Evolutionary conservation across 2,797 vertebrate species (phyloP).

Genomic region (Sarcoramphus papa): DNA sequence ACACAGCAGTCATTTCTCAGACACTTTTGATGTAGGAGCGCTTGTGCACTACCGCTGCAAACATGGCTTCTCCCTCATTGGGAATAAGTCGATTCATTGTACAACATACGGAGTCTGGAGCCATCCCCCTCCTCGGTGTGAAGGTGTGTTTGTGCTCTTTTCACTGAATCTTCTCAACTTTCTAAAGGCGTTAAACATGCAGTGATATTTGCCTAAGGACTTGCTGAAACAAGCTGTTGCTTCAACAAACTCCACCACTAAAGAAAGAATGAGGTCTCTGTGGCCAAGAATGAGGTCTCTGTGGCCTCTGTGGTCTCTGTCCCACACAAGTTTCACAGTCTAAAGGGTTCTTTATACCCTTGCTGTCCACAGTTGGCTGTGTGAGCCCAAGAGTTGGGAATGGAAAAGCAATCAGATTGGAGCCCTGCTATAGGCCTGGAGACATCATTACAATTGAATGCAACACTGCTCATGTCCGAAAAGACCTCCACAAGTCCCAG

Average conservation of each 20-base stretch:
- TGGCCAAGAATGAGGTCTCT: background rate
- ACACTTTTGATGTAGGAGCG: background rate
- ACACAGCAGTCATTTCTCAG: background rate
- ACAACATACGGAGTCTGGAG: background rate
- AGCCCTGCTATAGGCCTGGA: background rate
- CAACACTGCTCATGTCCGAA: background rate
- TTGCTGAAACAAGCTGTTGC: background rate
- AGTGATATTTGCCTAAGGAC: background rate
- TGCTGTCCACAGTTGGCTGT: conserved; percentile 27
- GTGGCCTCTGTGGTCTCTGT: background rate
- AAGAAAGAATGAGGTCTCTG: background rate
- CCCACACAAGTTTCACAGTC: background rate
- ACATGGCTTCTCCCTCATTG: conserved; percentile 10
- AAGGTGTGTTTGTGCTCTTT: background rate
- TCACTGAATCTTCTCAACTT: background rate
- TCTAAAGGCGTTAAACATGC: background rate
- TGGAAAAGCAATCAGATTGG: background rate
- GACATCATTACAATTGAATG: background rate
- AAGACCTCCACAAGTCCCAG: conserved; percentile 46
- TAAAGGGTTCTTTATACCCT: background rate
- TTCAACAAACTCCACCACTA: background rate
- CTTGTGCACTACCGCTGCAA: conserved; percentile 21
- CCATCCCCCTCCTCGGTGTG: background rate
- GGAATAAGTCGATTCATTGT: background rate
- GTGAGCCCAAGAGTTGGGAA: background rate